Base-by-base conservation (phyloP, 2,888 invertebrate species). In the Antheraea yamamai region DNA sequence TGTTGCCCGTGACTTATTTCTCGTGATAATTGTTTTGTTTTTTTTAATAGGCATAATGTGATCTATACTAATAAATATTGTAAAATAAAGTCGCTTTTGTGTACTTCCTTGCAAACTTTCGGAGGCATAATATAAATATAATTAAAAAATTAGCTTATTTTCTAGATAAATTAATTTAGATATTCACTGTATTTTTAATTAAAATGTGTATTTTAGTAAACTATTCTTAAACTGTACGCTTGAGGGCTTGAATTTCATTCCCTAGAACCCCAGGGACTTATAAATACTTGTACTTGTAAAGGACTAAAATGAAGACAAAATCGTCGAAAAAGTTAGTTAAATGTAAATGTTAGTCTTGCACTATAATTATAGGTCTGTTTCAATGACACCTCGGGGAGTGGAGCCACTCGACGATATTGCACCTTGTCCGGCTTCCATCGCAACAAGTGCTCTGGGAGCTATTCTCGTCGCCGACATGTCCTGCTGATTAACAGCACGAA, bases 391-490 rank as follows among this genome's bases (percentile, higher is more conserved):
- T 16, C 26, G 64, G 64, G 30, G 64, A 66, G n/a, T 39, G 20
- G n/a, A 23, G 10, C 39, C 70, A 39, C 70, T 66, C 64, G 30
- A 66, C 64, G 26, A 66, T 66, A 66, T 66, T 66, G 30, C 64
- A 30, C 64, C 64, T 35, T 20, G 70, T 70, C 70, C n/a, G 70
- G 39, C 10, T 70, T n/a, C 16, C 70, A 35, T 70, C 39, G 70
- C 39, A n/a, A 35, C 70, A 39, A 39, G 70, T 61, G 55, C 75
- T 66, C 61, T 8, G 73, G 73, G 75, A 73, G 23, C 73, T 55
- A 70, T 75, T 75, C 39, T 70, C 58, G 73, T 12, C 73, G 39
- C 68, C 70, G 75, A 75, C 75, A 73, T 68, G 73, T 70, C 68
- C 75, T 26, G 75, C 68, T 75, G 70, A 75, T 73, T 75, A 75